Base-by-base conservation (phyloP, 2,113 vertebrate genomes). In the Cinclus cinclus region DNA sequence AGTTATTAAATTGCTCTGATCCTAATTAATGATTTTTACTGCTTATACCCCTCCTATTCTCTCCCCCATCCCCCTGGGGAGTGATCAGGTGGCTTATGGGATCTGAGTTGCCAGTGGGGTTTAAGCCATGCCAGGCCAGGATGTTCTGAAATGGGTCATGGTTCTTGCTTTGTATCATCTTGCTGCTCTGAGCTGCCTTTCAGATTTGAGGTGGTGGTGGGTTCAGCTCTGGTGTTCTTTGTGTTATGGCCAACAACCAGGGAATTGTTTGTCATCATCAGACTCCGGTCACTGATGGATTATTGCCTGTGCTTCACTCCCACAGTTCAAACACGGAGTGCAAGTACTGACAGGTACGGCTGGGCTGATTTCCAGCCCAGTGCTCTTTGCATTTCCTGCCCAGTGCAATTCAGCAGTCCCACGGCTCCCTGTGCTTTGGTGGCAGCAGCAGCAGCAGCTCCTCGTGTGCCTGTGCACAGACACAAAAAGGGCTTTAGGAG, bases 1-100 rank as follows among this genome's bases (percentile, higher is more conserved):
- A 53, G 2, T 46, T 52, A n/a, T 17, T 82, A n/a, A 74, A 44
- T 20, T 50, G 2, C 50, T 58, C 27, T 83, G 39, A 23, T 37
- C 15, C 31, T 3, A 71, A 9, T 28, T 31, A 2, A 24, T 0
- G 0, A 2, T 7, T 58, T 63, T 50, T n/a, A 35, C 7, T 64
- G 8, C 11, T 58, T 62, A 63, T 17, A 24, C 27, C 23, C 10
- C 19, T 47, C 4, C 12, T n/a, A 0, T 49, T 63, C 31, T 49
- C 15, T 56, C 27, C 13, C 15, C 22, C 15, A 9, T 23, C 2
- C 9, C 17, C 6, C 6, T 16, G 49, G n/a, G n/a, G 16, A 30
- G 39, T 24, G 78, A 47, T 39, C 28, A n/a, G 30, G 19, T 24
- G 16, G 15, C 49, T 56, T 10, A 3, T 56, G 64, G 25, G 31